These are phyloP conservation scores for Cyanistes caeruleus DNA, from an alignment of 2,113 vertebrate genomes.

Conservation along the genomic window DNA sequence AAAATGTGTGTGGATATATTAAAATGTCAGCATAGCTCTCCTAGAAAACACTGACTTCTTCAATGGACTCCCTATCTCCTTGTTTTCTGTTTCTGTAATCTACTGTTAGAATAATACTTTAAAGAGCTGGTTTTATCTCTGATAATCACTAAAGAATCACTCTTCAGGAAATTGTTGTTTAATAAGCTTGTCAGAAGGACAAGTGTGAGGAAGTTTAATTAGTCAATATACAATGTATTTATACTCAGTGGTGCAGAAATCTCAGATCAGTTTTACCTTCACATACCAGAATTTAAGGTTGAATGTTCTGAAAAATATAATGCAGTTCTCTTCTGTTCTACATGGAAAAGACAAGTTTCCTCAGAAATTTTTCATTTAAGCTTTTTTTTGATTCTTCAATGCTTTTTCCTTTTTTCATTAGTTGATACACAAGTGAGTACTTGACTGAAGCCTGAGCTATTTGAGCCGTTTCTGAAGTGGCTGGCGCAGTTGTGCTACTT, in stretches of 20 bases:
- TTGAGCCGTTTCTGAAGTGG: neutral
- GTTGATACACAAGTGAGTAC: neutral
- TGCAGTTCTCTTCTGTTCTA: neutral
- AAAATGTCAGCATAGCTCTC: neutral
- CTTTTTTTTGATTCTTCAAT: neutral
- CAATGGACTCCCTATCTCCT: neutral
- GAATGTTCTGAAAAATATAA: neutral
- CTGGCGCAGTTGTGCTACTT: neutral
- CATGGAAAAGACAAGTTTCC: neutral
- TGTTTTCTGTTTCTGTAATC: neutral
- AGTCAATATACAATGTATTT: neutral
- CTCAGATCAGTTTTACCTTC: neutral
- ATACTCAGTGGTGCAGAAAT: constrained; percentile 12
- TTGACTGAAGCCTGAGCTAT: constrained; percentile 1
- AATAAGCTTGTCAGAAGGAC: constrained; percentile 10
- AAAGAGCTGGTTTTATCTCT: constrained; percentile 12
- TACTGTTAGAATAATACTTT: neutral
- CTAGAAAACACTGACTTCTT: neutral
- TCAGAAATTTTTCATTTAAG: neutral
- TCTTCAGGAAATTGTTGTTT: constrained; percentile 33
- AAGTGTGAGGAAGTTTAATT: constrained; percentile 14
- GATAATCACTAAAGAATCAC: neutral
- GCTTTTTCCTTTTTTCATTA: neutral
- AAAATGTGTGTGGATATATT: neutral
- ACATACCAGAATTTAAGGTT: neutral